Evolutionary conservation across 1,140 invertebrate species (phyloP).

Genomic region (Drosophila ercepeae): DNA sequence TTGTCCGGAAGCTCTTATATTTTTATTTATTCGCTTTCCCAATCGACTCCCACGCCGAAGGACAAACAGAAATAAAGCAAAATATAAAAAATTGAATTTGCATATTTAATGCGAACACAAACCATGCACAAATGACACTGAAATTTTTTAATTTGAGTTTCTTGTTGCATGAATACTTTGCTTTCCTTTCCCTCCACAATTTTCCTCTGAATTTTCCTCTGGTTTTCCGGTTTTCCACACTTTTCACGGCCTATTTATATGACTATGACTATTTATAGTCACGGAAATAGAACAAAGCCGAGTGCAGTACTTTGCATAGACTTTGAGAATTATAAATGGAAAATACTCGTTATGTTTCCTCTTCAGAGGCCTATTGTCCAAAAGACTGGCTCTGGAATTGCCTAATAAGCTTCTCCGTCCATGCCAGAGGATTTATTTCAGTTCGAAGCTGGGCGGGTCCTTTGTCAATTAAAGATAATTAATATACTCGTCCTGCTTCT

Average conservation of each 20-base stretch:
- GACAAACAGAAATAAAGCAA: constrained; percentile 5
- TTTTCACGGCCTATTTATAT: constrained; percentile 5
- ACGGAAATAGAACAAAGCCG: constrained; percentile 25
- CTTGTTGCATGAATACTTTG: constrained; percentile 55
- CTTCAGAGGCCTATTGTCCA: constrained; percentile 11
- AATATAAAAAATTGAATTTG: constrained; percentile 49
- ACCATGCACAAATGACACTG: constrained; percentile 57
- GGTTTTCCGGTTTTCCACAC: too few relatives aligned
- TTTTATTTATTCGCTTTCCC: constrained; percentile 72
- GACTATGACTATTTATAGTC: constrained; percentile 34
- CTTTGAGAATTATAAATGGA: constrained; percentile 55
- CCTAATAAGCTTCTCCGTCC: not conserved
- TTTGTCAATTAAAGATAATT: not conserved
- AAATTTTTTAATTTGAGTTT: constrained; percentile 60
- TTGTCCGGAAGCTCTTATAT: constrained; percentile 36
- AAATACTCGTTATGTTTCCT: constrained; percentile 36
- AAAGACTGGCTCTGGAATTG: constrained; percentile 5
- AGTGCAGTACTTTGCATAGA: constrained; percentile 42
- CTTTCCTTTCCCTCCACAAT: constrained; percentile 13
- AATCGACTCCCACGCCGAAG: constrained; percentile 35
- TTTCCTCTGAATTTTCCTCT: constrained; percentile 4
- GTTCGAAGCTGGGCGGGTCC: not conserved
- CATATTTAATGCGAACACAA: constrained; percentile 70
- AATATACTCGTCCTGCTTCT: not conserved
- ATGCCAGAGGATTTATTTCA: constrained; percentile 1